Evolutionary conservation across 2,888 invertebrate species (phyloP).

Genomic region (Sinhomidia bicolor): DNA sequence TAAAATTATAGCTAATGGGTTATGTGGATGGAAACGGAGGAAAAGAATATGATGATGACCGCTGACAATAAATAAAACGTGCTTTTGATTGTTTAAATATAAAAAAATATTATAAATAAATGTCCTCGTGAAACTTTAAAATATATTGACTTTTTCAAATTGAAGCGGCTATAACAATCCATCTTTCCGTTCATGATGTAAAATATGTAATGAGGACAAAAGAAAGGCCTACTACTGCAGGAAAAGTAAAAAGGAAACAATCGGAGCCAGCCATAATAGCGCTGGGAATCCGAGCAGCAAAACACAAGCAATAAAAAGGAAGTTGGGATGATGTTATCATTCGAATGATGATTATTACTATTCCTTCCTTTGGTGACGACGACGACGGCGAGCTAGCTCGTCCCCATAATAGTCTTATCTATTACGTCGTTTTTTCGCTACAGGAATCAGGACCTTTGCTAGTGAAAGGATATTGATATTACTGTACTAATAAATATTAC

Average conservation of each 20-base stretch:
- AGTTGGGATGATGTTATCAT: constrained; percentile 64
- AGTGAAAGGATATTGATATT: not conserved
- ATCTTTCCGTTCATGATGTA: not conserved
- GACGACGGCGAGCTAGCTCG: no score
- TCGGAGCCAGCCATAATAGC: constrained; percentile 28
- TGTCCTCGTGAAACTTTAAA: not conserved
- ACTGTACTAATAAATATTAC: not conserved
- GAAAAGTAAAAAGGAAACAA: constrained; percentile 3
- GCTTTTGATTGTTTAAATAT: no score
- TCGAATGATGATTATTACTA: constrained; percentile 60
- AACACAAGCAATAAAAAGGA: constrained; percentile 66
- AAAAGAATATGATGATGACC: no score
- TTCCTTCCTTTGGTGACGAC: constrained; percentile 55
- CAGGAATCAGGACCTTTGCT: not conserved
- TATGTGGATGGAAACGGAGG: no score
- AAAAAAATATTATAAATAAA: not conserved
- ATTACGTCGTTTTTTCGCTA: not conserved
- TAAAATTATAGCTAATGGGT: no score
- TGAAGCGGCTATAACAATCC: not conserved
- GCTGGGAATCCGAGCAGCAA: constrained; percentile 24
- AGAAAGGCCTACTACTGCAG: not conserved
- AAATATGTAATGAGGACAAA: constrained; percentile 20
- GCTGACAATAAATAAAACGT: not conserved
- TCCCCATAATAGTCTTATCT: constrained; percentile 46
- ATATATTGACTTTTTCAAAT: not conserved